Evolutionary conservation across 1,140 invertebrate species (phyloP), one percentile per base, ranked within the genome.

Genomic region (Ptiloglossa arizonensis): DNA sequence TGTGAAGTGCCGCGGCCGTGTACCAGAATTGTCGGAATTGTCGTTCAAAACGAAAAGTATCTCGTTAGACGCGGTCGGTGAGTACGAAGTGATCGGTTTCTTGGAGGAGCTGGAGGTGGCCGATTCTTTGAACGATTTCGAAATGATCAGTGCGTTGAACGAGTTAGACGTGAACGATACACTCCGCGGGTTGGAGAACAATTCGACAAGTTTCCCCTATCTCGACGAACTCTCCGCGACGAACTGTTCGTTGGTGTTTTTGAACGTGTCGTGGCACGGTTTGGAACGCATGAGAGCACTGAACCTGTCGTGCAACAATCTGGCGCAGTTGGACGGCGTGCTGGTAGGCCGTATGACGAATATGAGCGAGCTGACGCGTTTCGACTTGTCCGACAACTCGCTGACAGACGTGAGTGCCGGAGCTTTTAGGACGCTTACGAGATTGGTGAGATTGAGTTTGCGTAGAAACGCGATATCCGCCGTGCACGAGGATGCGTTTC

Each of bases 331-430:
- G 38, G 88, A 87, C 1, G 81, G 91, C 1, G 86, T 88, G 64
- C 52, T 79, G 54, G 57, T 81, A 19, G 67, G 38, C 15, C 52
- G 41, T 8, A 27, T 52, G 74, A 82, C 75, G 27, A 91, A 91
- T 72, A 72, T 89, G 11, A 81, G 71, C 50, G 87, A 81, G 32
- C 48, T 93, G 24, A 82, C 85, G 41, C 67, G 91, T 27, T 85
- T 96, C 48, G 95, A 96, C 89, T 85, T 96, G 76, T 96, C 95
- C 0, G 71, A 88, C 75, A 94, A 94, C 63, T 80, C 66, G 4
- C 81, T 94, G 41, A 72, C 85, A 24, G 82, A 80, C 17, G 67
- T 90, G 52, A 82, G 77, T 72, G 80, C 71, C 50, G 73, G 82
- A 8, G 74, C 81, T 6, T 91, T 93, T 74, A 85, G 82, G 83